Conservation (phyloP, 2,797 vertebrate species). For the Fratercula arctica region DNA sequence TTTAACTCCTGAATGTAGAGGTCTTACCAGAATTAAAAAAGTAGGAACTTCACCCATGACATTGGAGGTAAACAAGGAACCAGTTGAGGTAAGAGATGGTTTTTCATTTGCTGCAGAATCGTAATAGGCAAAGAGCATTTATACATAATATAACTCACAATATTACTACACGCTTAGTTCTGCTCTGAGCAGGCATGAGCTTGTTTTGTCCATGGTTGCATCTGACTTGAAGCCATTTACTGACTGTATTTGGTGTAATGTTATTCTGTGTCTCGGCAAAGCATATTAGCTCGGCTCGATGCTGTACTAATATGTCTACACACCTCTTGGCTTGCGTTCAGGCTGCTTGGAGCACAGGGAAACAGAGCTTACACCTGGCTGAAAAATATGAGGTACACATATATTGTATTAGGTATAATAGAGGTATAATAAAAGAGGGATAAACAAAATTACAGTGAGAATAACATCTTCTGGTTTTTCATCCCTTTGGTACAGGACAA, state of each 20-base stretch:
- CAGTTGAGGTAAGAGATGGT: background rate
- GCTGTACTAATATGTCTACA: background rate
- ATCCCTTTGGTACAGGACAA: conserved; percentile 3
- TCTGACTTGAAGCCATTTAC: background rate
- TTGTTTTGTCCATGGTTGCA: background rate
- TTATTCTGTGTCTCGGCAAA: background rate
- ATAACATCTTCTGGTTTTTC: background rate
- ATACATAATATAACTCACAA: background rate
- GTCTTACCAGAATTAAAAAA: background rate
- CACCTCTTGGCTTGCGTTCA: background rate
- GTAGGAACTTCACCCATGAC: background rate
- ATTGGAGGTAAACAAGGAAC: background rate
- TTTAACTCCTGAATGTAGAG: background rate
- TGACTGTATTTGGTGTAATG: background rate
- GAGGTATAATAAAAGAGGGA: conserved; percentile 28
- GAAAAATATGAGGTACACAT: background rate
- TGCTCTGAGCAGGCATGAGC: background rate
- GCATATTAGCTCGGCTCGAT: background rate
- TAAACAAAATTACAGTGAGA: conserved; percentile 39
- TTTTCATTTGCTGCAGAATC: background rate
- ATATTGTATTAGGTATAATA: background rate
- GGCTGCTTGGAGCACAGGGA: background rate
- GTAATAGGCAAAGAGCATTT: background rate
- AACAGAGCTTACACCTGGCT: background rate
- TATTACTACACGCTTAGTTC: rapidly evolving